Evolutionary conservation across 2,797 vertebrate genomes (phyloP).

Genomic region (Chromis chromis): DNA sequence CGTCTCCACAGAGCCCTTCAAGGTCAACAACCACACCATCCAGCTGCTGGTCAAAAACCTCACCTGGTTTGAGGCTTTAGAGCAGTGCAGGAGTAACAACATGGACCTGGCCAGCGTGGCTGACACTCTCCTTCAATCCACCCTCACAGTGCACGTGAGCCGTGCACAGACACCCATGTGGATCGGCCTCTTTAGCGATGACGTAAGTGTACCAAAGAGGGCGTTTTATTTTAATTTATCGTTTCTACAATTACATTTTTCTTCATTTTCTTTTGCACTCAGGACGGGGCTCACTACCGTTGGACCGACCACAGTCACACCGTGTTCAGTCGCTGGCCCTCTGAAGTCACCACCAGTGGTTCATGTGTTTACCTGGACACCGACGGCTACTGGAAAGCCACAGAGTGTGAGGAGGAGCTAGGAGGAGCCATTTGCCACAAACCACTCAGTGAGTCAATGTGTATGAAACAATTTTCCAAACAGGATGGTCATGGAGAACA

Average conservation of each 20-base stretch:
- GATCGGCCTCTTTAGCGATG: slow-evolving; percentile 93
- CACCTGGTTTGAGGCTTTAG: slow-evolving; percentile 89
- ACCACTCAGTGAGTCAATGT: slow-evolving; percentile 83
- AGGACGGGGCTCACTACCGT: slow-evolving; percentile 90
- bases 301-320: slow-evolving; percentile 93
- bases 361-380: slow-evolving; percentile 91
- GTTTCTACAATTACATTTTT: background rate
- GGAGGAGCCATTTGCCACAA: slow-evolving; percentile 91
- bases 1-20: slow-evolving; percentile 68
- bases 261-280: slow-evolving; percentile 3
- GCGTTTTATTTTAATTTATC: background rate
- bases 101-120: slow-evolving; percentile 93
- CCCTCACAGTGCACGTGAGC: slow-evolving; percentile 85
- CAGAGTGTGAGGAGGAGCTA: slow-evolving; percentile 85
- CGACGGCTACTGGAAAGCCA: slow-evolving; percentile 94
- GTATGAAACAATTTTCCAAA: background rate
- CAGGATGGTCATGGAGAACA: background rate
- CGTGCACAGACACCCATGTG: slow-evolving; percentile 85
- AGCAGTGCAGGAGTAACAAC: slow-evolving; percentile 77
- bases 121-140: slow-evolving; percentile 87
- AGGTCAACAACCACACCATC: slow-evolving; percentile 85
- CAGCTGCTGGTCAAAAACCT: slow-evolving; percentile 87
- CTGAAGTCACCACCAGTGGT: slow-evolving; percentile 81
- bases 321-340: slow-evolving; percentile 91
- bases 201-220: slow-evolving; percentile 77